A percentile compares a stretch with the other conserved stretches of the same genome.
These are phyloP conservation scores for Grammomys dolichurus DNA, from an alignment of 2,113 vertebrate genomes.

Conservation along the genomic window DNA sequence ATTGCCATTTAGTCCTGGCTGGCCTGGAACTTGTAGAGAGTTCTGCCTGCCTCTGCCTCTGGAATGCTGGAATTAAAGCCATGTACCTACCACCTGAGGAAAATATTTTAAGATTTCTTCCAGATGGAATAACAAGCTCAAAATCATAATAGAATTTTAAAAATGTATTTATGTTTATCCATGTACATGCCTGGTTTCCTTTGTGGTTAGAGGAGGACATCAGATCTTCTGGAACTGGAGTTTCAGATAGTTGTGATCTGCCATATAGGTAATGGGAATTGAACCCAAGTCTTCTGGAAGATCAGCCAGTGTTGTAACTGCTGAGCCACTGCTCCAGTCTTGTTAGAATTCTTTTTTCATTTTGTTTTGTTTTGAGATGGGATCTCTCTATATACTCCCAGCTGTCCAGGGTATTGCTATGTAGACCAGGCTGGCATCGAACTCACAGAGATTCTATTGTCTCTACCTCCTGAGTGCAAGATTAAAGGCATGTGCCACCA, in stretches of 20 bases:
- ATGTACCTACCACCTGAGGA: background rate
- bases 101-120: background rate
- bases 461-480: background rate
- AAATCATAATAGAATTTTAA: background rate
- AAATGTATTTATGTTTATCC: background rate
- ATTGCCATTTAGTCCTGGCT: background rate
- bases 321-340: background rate
- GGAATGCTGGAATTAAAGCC: background rate
- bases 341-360: background rate
- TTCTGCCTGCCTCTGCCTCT: background rate
- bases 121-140: background rate
- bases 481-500: background rate
- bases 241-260: background rate
- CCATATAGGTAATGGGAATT: background rate
- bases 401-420: background rate
- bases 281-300: background rate
- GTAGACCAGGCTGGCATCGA: background rate
- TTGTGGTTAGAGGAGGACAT: background rate
- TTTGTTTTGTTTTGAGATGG: background rate
- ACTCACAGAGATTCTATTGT: background rate
- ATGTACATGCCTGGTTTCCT: background rate
- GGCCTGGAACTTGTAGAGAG: background rate
- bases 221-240: background rate
- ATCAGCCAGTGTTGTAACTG: background rate
- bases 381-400: background rate